A percentile compares a stretch with the other conserved stretches of the same genome.
Conservation (phyloP, 2,113 vertebrate genomes). For the Malurus elegans region DNA sequence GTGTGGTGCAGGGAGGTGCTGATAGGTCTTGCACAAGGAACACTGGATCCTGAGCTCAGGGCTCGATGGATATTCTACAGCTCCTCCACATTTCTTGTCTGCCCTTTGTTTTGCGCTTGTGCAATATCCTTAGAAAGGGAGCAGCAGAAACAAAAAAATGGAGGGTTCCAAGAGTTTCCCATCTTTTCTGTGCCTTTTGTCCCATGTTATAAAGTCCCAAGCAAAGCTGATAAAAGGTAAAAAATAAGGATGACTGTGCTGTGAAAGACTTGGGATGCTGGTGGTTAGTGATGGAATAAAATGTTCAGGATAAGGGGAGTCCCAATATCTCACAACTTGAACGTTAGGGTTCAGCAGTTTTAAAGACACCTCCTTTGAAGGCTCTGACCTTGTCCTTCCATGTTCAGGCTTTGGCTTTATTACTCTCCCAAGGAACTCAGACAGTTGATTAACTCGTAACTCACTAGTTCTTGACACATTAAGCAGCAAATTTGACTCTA, state of each 20-base stretch:
- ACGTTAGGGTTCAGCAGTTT: not conserved
- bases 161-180: not conserved
- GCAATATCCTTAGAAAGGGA: not conserved
- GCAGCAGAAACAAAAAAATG: not conserved
- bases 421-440: constrained; percentile 49
- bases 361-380: constrained; percentile 23
- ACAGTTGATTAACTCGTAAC: constrained; percentile 68
- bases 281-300: not conserved
- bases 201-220: not conserved
- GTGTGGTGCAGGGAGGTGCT: not conserved
- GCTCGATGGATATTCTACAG: not conserved
- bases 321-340: not conserved
- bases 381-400: constrained; percentile 37
- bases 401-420: constrained; percentile 55
- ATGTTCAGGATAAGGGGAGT: not conserved
- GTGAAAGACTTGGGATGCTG: not conserved
- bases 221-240: not conserved
- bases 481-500: constrained; percentile 62
- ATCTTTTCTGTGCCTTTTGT: not conserved
- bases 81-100: not conserved
- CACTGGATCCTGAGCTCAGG: not conserved
- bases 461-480: constrained; percentile 64
- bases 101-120: not conserved
- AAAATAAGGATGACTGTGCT: not conserved
- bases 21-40: not conserved